Conservation (phyloP, 2,888 invertebrate genomes). For the Pyrrhosoma nymphula region DNA sequence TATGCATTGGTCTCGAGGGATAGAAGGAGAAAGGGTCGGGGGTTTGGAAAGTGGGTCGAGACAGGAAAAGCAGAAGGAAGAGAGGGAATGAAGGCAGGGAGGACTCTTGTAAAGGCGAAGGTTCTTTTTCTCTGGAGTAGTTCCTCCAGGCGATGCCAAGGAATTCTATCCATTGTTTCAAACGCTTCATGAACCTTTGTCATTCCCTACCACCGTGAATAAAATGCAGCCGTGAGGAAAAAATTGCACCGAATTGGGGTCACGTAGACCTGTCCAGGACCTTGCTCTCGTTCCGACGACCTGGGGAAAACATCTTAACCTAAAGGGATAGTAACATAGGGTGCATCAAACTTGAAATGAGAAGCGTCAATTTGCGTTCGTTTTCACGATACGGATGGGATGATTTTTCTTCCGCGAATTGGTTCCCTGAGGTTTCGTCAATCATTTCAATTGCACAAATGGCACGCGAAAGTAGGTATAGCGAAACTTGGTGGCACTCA, state of each 20-base stretch:
- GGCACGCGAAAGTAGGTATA: too few relatives aligned
- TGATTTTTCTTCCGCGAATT: neutral
- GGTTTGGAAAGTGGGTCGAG: neutral
- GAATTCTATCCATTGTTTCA: conserved; percentile 2
- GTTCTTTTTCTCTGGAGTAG: neutral
- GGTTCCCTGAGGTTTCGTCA: neutral
- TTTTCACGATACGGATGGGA: neutral
- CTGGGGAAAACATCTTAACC: neutral
- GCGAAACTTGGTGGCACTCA: too few relatives aligned
- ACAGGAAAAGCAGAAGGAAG: neutral
- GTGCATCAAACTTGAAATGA: neutral
- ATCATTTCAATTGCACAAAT: too few relatives aligned
- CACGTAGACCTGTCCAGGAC: neutral
- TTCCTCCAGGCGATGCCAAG: neutral
- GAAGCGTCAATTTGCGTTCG: neutral
- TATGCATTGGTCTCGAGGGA: neutral
- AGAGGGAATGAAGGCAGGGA: neutral
- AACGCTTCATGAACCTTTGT: neutral
- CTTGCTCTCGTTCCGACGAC: neutral
- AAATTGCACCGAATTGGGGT: neutral
- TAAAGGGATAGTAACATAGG: neutral
- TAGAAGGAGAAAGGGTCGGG: too few relatives aligned
- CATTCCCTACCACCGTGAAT: neutral
- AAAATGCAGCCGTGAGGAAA: neutral
- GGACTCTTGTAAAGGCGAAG: neutral